phyloP scores from a whole-genome alignment of 2,113 vertebrate genomes.

The Gorsachius goisagi region DNA sequence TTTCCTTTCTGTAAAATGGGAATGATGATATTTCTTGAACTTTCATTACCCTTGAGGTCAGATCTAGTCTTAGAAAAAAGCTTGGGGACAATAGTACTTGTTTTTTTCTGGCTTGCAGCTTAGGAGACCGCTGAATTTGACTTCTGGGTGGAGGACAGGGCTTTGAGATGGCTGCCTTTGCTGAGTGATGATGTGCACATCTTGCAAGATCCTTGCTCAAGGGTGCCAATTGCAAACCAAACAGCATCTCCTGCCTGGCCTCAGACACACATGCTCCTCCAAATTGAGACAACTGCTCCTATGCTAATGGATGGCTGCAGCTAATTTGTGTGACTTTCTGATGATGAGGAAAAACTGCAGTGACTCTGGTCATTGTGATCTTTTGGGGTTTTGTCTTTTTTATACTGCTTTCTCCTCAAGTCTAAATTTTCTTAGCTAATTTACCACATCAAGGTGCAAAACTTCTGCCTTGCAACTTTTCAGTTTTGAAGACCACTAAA shows the following conservation, averaged over 20 bases:
- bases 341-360: neutral
- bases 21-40: neutral
- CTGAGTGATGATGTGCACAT: neutral
- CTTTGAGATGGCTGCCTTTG: neutral
- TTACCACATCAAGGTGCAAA: constrained; percentile 74
- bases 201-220: neutral
- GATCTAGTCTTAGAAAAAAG: neutral
- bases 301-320: neutral
- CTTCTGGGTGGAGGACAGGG: neutral
- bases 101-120: rapidly evolving
- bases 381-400: neutral
- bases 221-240: neutral
- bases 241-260: neutral
- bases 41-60: neutral
- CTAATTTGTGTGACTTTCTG: neutral
- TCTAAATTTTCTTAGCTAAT: constrained; percentile 71
- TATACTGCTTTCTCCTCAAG: constrained; percentile 42
- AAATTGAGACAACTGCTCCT: neutral
- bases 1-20: neutral
- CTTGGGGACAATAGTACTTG: neutral
- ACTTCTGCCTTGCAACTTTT: constrained; percentile 70
- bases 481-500: constrained; percentile 64
- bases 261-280: neutral
- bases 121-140: neutral
- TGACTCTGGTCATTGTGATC: neutral